Evolutionary conservation across 2,888 invertebrate genomes (phyloP).

Genomic region (Aleiodes leptofemur): DNA sequence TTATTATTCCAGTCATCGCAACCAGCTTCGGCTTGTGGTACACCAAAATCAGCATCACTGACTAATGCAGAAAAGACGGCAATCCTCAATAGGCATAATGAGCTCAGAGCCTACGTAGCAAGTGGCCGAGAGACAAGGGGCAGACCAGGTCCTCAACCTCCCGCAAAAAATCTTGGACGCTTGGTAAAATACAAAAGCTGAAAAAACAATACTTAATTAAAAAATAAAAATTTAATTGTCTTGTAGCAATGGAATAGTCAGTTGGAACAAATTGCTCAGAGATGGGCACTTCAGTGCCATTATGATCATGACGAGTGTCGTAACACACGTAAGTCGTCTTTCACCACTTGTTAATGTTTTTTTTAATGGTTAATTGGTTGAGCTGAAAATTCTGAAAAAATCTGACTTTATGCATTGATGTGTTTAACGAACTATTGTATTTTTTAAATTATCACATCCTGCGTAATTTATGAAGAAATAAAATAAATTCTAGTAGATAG

Average conservation of each 20-base stretch:
- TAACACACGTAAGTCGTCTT: slow-evolving; percentile 62
- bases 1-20: neutral
- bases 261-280: slow-evolving; percentile 64
- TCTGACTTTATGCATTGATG: too few relatives aligned
- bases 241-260: slow-evolving; percentile 22
- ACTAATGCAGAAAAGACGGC: slow-evolving; percentile 41
- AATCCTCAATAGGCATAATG: slow-evolving; percentile 55
- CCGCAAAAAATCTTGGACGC: slow-evolving; percentile 40
- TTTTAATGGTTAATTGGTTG: neutral
- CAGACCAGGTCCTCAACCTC: slow-evolving; percentile 58
- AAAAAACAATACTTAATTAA: too few relatives aligned
- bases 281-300: slow-evolving; percentile 74
- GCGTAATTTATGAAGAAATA: too few relatives aligned
- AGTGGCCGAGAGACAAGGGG: slow-evolving; percentile 55
- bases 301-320: slow-evolving; percentile 72
- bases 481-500: too few relatives aligned
- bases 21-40: slow-evolving; percentile 26
- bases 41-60: neutral
- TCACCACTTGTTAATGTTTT: neutral
- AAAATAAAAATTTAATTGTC: neutral
- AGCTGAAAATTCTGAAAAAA: too few relatives aligned
- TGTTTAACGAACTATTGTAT: too few relatives aligned
- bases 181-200: slow-evolving; percentile 37
- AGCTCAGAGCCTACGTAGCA: slow-evolving; percentile 50
- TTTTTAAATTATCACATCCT: too few relatives aligned